phyloP scores from a whole-genome alignment of 2,797 vertebrate genomes.

The Lindbergichthys nudifrons region DNA sequence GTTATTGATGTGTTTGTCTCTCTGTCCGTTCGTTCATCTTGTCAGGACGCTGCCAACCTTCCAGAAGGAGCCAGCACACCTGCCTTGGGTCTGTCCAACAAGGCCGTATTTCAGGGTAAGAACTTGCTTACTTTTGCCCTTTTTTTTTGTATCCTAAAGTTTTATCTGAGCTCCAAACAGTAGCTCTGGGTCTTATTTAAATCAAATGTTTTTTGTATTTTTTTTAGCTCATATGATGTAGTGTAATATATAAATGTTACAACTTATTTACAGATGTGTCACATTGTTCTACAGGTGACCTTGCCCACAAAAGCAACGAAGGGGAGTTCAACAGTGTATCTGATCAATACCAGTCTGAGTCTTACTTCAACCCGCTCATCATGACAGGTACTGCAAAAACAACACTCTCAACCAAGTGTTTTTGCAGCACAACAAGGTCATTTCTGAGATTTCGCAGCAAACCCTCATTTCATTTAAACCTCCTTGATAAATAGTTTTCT shows the following conservation, averaged over 20 bases:
- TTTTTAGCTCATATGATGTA: conserved; percentile 19
- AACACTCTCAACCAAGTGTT: background rate
- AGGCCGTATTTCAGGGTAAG: conserved; percentile 96
- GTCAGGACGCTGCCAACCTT: conserved; percentile 84
- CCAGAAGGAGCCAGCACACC: conserved; percentile 97
- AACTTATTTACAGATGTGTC: conserved; percentile 1
- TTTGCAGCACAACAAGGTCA: background rate
- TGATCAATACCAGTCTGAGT: conserved; percentile 88
- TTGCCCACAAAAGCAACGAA: conserved; percentile 68
- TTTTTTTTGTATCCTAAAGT: background rate
- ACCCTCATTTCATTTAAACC: conserved; percentile 19
- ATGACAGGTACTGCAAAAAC: conserved; percentile 87
- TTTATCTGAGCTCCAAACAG: conserved; percentile 20
- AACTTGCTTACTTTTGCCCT: conserved; percentile 13
- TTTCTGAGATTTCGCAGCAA: conserved; percentile 16
- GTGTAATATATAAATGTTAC: background rate
- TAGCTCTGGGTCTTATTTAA: conserved; percentile 17
- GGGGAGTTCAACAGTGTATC: conserved; percentile 84
- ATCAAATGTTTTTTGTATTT: background rate
- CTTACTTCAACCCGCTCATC: conserved; percentile 89
- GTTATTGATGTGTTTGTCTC: conserved; percentile 22
- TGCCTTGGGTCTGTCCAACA: conserved; percentile 97
- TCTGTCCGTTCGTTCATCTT: conserved; percentile 43
- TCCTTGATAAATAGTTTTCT: conserved; percentile 18
- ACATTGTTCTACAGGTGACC: conserved; percentile 86